Base-by-base conservation (phyloP, 2,888 invertebrate species). In the Pantelozetes paolii region DNA sequence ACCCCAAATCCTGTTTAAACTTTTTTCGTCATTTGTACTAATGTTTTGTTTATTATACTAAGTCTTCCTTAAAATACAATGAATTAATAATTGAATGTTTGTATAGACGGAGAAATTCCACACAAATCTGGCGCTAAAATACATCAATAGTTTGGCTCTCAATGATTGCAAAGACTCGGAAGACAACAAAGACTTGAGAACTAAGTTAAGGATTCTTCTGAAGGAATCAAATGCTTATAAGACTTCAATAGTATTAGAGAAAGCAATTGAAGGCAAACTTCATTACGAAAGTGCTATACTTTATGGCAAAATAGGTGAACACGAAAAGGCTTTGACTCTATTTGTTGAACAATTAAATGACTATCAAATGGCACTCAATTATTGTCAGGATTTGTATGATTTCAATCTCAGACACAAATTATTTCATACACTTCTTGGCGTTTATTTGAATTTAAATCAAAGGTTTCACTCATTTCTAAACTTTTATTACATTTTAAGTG, bases 101-200 rank as follows among this genome's bases (percentile, higher is more conserved):
- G n/a, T n/a, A n/a, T n/a, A n/a, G 84, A 83, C 83, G 79, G 84
- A 84, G 79, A 83, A 83, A 76, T 84, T 82, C 77, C 85, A 85
- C 78, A 85, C 85, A 0, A 84, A 84, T 76, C 78, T 85, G 72
- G 84, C 84, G 11, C 81, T 84, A 15, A 78, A 84, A 71, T 85
- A 85, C 78, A 78, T 85, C 77, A 84, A 85, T 70, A 77, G 80
- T 70, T 83, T 85, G 26, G 79, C 79, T 77, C 80, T 80, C 79
- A 78, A 79, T 36, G 78, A 77, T 72, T 77, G 77, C 13, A 79
- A 80, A 67, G 59, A 48, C 40, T 72, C 72, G 6, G 59, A 75
- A 15, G 74, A 36, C 26, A 73, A 77, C 15, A 74, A 75, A 23
- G 74, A 77, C 20, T 50, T 77, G 3, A 82, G 83, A 77, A 79